phyloP scores from a whole-genome alignment of 2,888 invertebrate species.

The Mechanitis mazaeus region DNA sequence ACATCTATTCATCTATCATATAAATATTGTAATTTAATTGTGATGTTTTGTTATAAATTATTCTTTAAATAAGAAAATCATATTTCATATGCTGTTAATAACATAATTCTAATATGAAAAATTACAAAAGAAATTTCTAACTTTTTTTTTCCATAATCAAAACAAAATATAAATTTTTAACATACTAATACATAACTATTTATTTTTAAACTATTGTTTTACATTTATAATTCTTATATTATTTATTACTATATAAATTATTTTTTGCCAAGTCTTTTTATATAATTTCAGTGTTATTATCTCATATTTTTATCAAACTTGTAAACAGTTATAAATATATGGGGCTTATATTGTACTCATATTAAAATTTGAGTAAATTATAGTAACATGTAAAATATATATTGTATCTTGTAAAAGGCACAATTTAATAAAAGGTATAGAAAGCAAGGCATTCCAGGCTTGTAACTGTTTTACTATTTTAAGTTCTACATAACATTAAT shows the following conservation, averaged over 20 bases:
- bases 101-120: too few species aligned
- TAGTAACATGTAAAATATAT: neutral
- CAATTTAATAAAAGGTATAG: neutral
- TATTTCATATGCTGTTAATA: too few species aligned
- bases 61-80: neutral
- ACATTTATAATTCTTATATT: too few species aligned
- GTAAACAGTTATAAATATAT: neutral
- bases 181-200: neutral
- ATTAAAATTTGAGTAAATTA: neutral
- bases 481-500: neutral
- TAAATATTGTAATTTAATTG: too few species aligned
- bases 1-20: too few species aligned
- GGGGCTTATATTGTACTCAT: neutral
- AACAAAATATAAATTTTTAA: neutral
- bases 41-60: too few species aligned
- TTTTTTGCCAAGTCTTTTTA: too few species aligned
- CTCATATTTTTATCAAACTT: too few species aligned
- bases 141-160: too few species aligned
- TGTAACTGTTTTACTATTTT: neutral
- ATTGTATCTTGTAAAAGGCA: neutral
- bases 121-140: too few species aligned
- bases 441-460: constrained; percentile 4
- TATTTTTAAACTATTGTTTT: neutral
- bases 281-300: too few species aligned
- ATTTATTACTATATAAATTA: too few species aligned